phyloP scores from a whole-genome alignment of 2,888 invertebrate species.

The Onchidella celtica region DNA sequence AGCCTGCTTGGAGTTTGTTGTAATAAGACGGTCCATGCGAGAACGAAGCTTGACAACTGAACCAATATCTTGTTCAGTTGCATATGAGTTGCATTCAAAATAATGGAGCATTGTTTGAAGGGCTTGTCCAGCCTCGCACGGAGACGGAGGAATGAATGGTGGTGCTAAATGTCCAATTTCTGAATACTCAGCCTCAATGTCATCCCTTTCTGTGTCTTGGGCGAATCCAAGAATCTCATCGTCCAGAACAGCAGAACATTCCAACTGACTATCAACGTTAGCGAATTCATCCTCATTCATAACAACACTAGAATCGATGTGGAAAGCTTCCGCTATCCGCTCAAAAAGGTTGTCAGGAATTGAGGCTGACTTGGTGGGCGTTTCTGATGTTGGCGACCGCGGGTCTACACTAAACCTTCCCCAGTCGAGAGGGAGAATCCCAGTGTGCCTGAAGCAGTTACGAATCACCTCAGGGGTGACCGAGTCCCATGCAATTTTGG shows the following conservation, averaged over 20 bases:
- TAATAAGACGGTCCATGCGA: background rate
- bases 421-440: slow-evolving; percentile 18
- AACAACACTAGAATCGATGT: slow-evolving; percentile 19
- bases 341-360: slow-evolving; percentile 6
- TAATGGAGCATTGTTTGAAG: slow-evolving; percentile 16
- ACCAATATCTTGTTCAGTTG: slow-evolving; percentile 4
- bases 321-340: slow-evolving; percentile 11
- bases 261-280: slow-evolving; percentile 3
- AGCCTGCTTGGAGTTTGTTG: background rate
- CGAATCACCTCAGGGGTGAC: slow-evolving; percentile 13
- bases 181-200: background rate
- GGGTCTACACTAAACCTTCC: background rate
- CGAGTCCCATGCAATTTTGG: slow-evolving; percentile 27
- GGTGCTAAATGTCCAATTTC: background rate
- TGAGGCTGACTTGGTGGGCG: background rate
- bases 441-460: slow-evolving; percentile 34
- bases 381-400: background rate
- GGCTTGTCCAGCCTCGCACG: slow-evolving; percentile 4
- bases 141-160: background rate
- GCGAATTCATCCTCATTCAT: slow-evolving; percentile 18
- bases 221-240: slow-evolving; percentile 18
- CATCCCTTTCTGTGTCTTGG: slow-evolving; percentile 9
- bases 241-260: background rate
- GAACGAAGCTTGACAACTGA: background rate
- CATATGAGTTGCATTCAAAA: background rate